Evolutionary conservation across 2,888 invertebrate genomes (phyloP).

Genomic region (Lypha dubia): DNA sequence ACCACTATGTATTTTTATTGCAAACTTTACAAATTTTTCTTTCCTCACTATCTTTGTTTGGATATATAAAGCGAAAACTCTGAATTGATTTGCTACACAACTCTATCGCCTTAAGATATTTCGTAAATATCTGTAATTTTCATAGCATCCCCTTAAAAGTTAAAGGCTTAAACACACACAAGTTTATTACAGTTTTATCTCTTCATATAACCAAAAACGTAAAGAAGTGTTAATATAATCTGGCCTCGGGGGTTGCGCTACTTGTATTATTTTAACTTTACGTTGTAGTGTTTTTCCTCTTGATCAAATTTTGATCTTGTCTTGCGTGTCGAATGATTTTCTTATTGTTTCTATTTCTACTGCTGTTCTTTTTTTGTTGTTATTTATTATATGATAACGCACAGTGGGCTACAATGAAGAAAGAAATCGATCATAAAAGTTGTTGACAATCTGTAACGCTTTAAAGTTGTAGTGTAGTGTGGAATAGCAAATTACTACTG

Average conservation of each 20-base stretch:
- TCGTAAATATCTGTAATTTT: conserved; percentile 36
- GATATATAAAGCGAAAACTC: background rate
- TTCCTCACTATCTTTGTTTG: background rate
- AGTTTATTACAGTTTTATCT: conserved; percentile 52
- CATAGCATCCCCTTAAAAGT: conserved; percentile 48
- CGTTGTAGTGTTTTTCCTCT: conserved; percentile 32
- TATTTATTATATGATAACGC: conserved; percentile 21
- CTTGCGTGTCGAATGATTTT: conserved; percentile 26
- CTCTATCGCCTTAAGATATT: conserved; percentile 18
- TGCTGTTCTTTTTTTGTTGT: conserved; percentile 28
- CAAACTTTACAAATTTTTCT: background rate
- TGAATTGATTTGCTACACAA: background rate
- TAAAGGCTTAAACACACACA: too few species aligned
- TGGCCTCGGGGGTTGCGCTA: conserved; percentile 64
- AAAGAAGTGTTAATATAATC: conserved; percentile 62
- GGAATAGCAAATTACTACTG: too few species aligned
- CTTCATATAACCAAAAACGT: conserved; percentile 48
- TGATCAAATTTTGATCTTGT: conserved; percentile 49
- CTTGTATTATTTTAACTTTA: conserved; percentile 48
- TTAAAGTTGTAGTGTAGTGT: too few species aligned
- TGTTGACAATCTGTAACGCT: too few species aligned
- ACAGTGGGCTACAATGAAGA: background rate
- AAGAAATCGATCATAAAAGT: background rate
- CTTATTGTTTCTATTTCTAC: conserved; percentile 46
- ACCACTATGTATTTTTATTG: too few species aligned